Evolutionary conservation across 2,113 vertebrate species (phyloP).

Genomic region (Rhabdomys dilectus): DNA sequence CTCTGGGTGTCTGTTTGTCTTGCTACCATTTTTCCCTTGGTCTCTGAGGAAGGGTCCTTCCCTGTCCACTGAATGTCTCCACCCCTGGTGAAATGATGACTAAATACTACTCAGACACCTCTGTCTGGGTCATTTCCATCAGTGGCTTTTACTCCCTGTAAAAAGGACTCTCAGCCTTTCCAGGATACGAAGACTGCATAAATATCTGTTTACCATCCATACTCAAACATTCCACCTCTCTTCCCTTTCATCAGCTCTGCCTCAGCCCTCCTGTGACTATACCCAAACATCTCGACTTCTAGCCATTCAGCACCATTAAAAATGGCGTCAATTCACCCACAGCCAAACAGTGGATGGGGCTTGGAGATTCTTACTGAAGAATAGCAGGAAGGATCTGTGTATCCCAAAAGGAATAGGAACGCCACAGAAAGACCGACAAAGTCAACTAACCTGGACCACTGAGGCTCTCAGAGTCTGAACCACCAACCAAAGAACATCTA

Average conservation of each 20-base stretch:
- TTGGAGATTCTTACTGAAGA: no score
- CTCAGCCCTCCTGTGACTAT: neutral
- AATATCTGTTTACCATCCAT: no score
- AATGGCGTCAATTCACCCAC: neutral
- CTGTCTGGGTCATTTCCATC: neutral
- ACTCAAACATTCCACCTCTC: rapidly evolving
- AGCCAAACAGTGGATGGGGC: no score
- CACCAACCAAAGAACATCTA: no score
- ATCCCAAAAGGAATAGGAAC: no score
- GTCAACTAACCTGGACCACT: no score
- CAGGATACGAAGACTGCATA: neutral
- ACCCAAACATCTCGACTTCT: neutral
- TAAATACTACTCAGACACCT: neutral
- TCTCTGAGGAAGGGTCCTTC: neutral
- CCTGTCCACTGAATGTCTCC: neutral
- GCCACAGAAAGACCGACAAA: no score
- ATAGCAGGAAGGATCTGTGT: no score
- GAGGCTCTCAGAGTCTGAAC: no score
- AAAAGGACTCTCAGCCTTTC: neutral
- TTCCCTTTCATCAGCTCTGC: neutral
- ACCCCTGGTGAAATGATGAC: neutral
- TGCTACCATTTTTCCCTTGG: neutral
- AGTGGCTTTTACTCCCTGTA: neutral
- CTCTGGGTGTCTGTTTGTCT: neutral
- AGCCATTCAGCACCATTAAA: neutral